Base-by-base conservation (phyloP, 2,113 vertebrate genomes). In the Semnornis frantzii region DNA sequence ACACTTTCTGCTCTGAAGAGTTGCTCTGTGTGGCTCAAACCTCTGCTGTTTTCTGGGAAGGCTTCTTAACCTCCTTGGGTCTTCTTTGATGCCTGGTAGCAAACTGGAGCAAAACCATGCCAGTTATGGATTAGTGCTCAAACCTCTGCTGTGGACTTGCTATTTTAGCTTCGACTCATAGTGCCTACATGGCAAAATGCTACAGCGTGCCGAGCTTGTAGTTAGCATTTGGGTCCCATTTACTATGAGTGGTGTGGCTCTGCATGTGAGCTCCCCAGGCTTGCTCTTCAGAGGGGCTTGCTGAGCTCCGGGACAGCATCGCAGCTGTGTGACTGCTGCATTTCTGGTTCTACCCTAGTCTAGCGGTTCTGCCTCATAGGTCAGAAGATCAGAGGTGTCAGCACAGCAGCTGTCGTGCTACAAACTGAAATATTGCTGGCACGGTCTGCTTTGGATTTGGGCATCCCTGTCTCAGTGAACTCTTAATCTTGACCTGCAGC, bases 251-350 rank as follows among this genome's bases (percentile, higher is more conserved):
- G 34, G 34, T 0, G 0, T 3, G 50, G 50, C 8, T 1, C 0
- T 34, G 31, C 4, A 0, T 14, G 5, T 19, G 82, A 59, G n/a
- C 39, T 55, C 3, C 18, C 13, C 18, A 24, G 55, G 11, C 17
- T 24, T 37, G 5, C 19, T 9, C 23, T 52, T 23, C n/a, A 8
- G 21, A 4, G 5, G 25, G 31, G 37, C 31, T 63, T 33, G 17
- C n/a, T 1, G 1, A 37, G 46, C 57, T 31, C 2, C 2, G 46
- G 18, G 12, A 18, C 16, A 19, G 9, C 13, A 2, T 21, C 52
- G 54, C 30, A 27, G 62, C 72, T 9, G 21, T 0, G 10, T 20
- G 78, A 27, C 59, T 65, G 24, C 60, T 1, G 0, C 0, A 3
- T 70, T 82, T 76, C 14, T 87, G 27, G 10, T 60, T 68, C 69